These are phyloP conservation scores for Brotula barbata DNA, from an alignment of 2,797 vertebrate species.

Conservation along the genomic window DNA sequence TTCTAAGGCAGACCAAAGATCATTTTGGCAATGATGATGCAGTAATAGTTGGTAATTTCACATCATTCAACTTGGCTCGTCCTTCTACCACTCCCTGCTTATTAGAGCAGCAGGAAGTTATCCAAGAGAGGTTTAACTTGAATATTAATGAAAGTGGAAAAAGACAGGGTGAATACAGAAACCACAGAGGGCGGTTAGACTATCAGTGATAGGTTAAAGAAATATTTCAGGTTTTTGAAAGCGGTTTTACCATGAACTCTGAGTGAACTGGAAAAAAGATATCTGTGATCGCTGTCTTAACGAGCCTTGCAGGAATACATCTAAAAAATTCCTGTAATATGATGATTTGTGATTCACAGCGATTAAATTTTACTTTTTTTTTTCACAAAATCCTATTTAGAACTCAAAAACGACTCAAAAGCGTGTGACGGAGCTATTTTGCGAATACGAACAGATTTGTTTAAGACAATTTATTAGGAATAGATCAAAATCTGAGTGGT, in stretches of 20 bases:
- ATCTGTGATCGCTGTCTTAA: no score
- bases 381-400: no score
- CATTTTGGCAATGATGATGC: constrained; percentile 16
- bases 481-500: no score
- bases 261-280: neutral
- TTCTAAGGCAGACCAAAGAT: constrained; percentile 17
- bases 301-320: no score
- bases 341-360: no score
- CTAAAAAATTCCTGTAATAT: no score
- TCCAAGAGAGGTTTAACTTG: constrained; percentile 1
- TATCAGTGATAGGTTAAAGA: neutral
- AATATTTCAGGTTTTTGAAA: neutral
- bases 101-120: constrained; percentile 10
- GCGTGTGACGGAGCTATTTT: no score
- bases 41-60: neutral
- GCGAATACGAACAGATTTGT: no score
- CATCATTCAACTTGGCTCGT: constrained; percentile 2
- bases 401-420: no score
- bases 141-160: constrained; percentile 4
- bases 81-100: neutral
- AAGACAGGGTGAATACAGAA: no score
- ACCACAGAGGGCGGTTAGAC: neutral
- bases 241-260: neutral
- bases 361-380: no score
- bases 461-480: no score